These are phyloP conservation scores for Athripsodes cinereus DNA, from an alignment of 2,888 invertebrate genomes.

Conservation along the genomic window DNA sequence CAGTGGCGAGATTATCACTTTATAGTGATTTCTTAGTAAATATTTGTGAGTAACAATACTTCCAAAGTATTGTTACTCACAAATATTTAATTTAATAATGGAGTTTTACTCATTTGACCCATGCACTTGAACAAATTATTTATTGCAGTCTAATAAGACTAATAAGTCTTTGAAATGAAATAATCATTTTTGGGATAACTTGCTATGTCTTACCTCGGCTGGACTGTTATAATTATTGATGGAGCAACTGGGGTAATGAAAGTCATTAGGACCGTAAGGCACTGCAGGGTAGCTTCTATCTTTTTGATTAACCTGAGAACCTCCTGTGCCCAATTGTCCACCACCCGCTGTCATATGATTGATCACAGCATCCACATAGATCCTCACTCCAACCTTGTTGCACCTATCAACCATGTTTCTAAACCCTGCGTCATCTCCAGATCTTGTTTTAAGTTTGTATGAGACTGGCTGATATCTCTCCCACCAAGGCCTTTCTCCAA, in stretches of 20 bases:
- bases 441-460: slow-evolving; percentile 64
- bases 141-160: no score
- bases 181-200: no score
- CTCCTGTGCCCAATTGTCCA: slow-evolving; percentile 52
- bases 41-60: no score
- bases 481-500: slow-evolving; percentile 66
- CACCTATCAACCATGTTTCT: slow-evolving; percentile 68
- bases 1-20: no score
- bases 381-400: slow-evolving; percentile 70
- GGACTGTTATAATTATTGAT: slow-evolving; percentile 48
- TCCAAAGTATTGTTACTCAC: no score
- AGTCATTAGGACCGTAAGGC: slow-evolving; percentile 51
- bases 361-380: slow-evolving; percentile 68
- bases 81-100: no score
- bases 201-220: slow-evolving; percentile 38
- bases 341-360: slow-evolving; percentile 69
- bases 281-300: slow-evolving; percentile 48
- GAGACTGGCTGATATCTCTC: slow-evolving; percentile 81
- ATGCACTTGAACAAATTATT: no score
- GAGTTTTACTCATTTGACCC: no score
- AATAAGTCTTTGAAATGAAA: no score
- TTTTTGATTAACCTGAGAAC: slow-evolving; percentile 48
- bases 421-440: slow-evolving; percentile 65
- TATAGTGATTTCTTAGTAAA: no score
- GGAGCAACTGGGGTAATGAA: slow-evolving; percentile 45